A percentile compares a stretch with the other conserved stretches of the same genome.
phyloP scores from a whole-genome alignment of 2,797 vertebrate species.

The Muraenolepis orangiensis region DNA sequence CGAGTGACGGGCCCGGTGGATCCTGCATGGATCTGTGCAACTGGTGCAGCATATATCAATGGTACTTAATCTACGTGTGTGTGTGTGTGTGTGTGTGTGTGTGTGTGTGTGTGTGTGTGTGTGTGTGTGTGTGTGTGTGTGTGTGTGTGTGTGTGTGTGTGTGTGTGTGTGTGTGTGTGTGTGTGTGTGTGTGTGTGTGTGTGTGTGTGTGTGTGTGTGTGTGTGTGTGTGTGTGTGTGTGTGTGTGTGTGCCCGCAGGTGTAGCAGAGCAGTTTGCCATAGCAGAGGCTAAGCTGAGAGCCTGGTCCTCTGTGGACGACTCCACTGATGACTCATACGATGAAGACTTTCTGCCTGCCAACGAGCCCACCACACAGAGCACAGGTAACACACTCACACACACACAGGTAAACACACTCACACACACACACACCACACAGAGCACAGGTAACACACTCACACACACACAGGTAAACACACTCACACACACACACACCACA shows the following conservation, averaged over 20 bases:
- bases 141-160: conserved; percentile 8
- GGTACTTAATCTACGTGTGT: neutral
- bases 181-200: neutral
- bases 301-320: conserved; percentile 95
- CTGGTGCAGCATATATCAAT: neutral
- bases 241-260: conserved; percentile 64
- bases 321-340: conserved; percentile 96
- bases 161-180: conserved; percentile 13
- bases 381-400: conserved; percentile 64
- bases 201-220: conserved; percentile 7
- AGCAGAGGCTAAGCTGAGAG: conserved; percentile 93
- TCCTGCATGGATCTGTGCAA: neutral
- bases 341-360: conserved; percentile 83
- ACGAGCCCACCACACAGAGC: conserved; percentile 79
- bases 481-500: neutral
- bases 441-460: neutral
- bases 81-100: neutral
- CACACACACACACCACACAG: conserved; percentile 18
- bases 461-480: neutral
- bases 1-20: neutral
- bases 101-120: neutral
- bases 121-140: conserved; percentile 2
- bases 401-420: conserved; percentile 28
- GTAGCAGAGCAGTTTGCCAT: conserved; percentile 97
- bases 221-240: conserved; percentile 4